phyloP scores from a whole-genome alignment of 2,113 vertebrate genomes.

The Cebidichthys violaceus region DNA sequence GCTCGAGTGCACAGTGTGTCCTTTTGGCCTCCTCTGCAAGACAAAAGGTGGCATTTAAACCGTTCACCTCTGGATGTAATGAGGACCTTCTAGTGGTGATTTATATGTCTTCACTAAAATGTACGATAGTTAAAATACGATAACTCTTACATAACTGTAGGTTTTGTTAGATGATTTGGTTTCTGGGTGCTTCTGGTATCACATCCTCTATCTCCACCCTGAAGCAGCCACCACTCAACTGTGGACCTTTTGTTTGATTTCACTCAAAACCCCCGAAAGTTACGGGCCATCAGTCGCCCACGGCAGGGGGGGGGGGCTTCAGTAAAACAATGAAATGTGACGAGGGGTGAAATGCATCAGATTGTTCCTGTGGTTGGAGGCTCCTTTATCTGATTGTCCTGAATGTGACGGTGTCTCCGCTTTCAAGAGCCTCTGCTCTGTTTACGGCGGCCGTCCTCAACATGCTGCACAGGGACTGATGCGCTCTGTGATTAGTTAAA shows the following conservation, averaged over 20 bases:
- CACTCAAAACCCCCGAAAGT: not conserved
- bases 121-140: not conserved
- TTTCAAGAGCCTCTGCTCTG: not conserved
- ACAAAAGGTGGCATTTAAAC: not conserved
- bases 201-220: conserved; percentile 5
- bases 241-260: not conserved
- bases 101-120: not conserved
- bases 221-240: conserved; percentile 3
- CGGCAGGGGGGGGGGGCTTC: not conserved
- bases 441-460: not conserved
- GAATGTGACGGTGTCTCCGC: not conserved
- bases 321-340: conserved; percentile 42
- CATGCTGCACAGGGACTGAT: not conserved
- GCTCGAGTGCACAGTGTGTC: not conserved
- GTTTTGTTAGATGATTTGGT: not conserved
- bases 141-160: not conserved
- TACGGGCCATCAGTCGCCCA: not conserved
- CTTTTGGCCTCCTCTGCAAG: not conserved
- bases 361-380: not conserved
- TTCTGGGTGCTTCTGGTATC: not conserved
- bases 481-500: too few species aligned
- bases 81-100: not conserved
- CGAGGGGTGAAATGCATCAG: conserved; percentile 2
- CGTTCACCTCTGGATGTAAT: not conserved
- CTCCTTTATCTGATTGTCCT: not conserved